Base-by-base conservation (phyloP, 2,797 vertebrate genomes). In the Coregonus suidteri region DNA sequence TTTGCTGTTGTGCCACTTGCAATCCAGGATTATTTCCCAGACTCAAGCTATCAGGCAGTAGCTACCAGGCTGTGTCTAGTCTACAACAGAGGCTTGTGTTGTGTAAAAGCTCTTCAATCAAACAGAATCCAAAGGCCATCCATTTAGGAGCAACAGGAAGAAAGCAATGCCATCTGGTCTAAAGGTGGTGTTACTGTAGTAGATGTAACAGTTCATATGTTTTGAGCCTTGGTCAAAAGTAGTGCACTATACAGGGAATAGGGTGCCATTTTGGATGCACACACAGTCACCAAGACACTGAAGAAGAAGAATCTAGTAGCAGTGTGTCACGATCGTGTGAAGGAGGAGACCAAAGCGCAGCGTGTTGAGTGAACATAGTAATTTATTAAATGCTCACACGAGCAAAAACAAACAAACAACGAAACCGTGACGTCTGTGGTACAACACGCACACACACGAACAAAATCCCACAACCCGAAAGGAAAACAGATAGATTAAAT, bases 21-120 rank as follows among this genome's bases (percentile, higher is more conserved):
- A 66, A 3, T 51, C 0, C 53, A 75, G 77, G 80, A 81, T 84
- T 82, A 84, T 79, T 81, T 79, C 2, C n/a, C 56, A 74, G 65
- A 35, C 59, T 18, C 25, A 25, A 7, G 14, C 31, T 30, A 41
- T 1, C 41, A 9, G 41, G 41, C 37, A 6, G 37, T 41, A 41
- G 41, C 41, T 47, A 47, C 41, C 41, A 47, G 41, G 41, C 41
- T 47, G 41, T 47, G 41, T 47, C 51, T 53, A 37, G 16, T 30
- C n/a, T 35, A 34, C n/a, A 37, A 37, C 64, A 56, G 67, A 65
- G 54, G 41, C 41, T 31, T 25, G 11, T 65, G 62, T 30, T 56
- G 15, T 15, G 56, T 59, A n/a, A 18, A 51, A 14, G 51, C 71
- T 34, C 4, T 54, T 31, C 6, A 18, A 34, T 31, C 5, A 7